These are phyloP conservation scores for Hydriomena furcata DNA, from an alignment of 2,888 invertebrate species.

Conservation along the genomic window DNA sequence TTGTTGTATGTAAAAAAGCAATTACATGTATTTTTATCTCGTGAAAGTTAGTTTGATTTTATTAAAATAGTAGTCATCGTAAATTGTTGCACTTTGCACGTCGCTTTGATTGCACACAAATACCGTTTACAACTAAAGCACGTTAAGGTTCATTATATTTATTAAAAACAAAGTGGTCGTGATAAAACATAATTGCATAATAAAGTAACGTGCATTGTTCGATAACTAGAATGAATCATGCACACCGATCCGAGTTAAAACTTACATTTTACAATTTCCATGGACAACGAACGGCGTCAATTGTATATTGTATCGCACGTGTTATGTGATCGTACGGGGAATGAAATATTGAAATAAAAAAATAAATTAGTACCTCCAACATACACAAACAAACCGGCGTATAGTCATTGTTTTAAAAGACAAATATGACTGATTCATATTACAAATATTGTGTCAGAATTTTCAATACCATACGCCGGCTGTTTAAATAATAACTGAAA, in stretches of 20 bases:
- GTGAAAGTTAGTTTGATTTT: no score
- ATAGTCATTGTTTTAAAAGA: slow-evolving; percentile 33
- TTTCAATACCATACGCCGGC: slow-evolving; percentile 52
- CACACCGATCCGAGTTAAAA: slow-evolving; percentile 49
- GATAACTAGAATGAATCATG: slow-evolving; percentile 57
- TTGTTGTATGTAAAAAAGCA: no score
- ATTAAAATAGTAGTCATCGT: no score
- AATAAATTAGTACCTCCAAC: slow-evolving; percentile 77
- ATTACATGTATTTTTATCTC: no score
- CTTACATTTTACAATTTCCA: slow-evolving; percentile 67
- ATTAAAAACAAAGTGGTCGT: slow-evolving; percentile 28
- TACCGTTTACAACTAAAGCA: slow-evolving; percentile 33
- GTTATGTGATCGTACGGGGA: slow-evolving; percentile 72
- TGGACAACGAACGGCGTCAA: slow-evolving; percentile 62
- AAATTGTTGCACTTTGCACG: no score
- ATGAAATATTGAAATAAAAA: slow-evolving; percentile 65
- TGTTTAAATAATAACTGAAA: slow-evolving; percentile 53
- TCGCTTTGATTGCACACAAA: slow-evolving; percentile 1
- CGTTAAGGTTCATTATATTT: slow-evolving; percentile 25
- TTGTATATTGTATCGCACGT: slow-evolving; percentile 64
- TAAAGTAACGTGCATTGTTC: slow-evolving; percentile 40
- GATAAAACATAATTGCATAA: slow-evolving; percentile 39
- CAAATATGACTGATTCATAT: slow-evolving; percentile 25
- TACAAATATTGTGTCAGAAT: slow-evolving; percentile 26
- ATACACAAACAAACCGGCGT: slow-evolving; percentile 47